These are phyloP conservation scores for Paramormyrops hopkinsi DNA, from an alignment of 2,797 vertebrate genomes.

Conservation along the genomic window DNA sequence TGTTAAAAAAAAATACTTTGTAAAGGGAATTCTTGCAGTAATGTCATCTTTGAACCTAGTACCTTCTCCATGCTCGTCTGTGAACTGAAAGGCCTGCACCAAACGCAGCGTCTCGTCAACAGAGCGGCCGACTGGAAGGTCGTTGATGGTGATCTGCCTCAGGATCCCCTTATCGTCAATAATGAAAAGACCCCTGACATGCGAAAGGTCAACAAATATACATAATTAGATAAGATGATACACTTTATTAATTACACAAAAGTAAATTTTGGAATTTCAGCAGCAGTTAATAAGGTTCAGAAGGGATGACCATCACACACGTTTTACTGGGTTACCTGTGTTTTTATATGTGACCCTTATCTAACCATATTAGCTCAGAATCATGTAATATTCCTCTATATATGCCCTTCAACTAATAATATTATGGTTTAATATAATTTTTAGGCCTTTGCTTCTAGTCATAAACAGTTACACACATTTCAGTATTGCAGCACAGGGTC, in stretches of 20 bases:
- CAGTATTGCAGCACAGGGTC: not conserved
- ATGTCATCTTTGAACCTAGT: slow-evolving; percentile 11
- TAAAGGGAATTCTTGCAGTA: not conserved
- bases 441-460: not conserved
- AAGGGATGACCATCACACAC: not conserved
- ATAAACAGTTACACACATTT: not conserved
- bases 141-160: slow-evolving; percentile 95
- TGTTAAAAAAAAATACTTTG: not conserved
- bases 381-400: not conserved
- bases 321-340: not conserved
- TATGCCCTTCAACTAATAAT: not conserved
- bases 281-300: not conserved
- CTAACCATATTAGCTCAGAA: not conserved
- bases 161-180: slow-evolving; percentile 88
- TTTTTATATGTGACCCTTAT: not conserved
- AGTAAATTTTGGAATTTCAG: not conserved
- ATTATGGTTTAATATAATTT: not conserved
- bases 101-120: slow-evolving; percentile 90
- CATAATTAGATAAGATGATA: not conserved
- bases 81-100: slow-evolving; percentile 97
- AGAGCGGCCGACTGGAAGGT: slow-evolving; percentile 90
- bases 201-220: not conserved
- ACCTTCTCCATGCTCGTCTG: slow-evolving; percentile 97
- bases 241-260: not conserved
- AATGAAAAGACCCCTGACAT: slow-evolving; percentile 84